Percentiles rank a stretch among this genome's conserved stretches.
These are phyloP conservation scores for Hirtodrosophila confusa DNA, from an alignment of 2,888 invertebrate species.

Conservation along the genomic window DNA sequence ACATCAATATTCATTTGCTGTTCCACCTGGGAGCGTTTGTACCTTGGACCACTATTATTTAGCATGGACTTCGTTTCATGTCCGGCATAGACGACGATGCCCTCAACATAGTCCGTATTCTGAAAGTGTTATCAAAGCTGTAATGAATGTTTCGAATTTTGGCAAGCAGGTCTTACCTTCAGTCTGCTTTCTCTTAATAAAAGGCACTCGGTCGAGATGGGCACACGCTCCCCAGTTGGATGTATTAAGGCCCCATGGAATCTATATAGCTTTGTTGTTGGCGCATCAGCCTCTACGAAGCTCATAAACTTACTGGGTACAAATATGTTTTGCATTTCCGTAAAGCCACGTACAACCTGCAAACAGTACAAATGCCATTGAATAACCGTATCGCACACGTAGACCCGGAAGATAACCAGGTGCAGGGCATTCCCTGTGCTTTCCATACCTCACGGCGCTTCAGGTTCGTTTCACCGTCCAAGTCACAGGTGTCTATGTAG, in stretches of 20 bases:
- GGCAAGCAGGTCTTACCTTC: conserved; percentile 83
- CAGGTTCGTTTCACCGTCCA: conserved; percentile 98
- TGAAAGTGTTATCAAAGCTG: not conserved
- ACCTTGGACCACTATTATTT: conserved; percentile 97
- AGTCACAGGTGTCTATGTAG: conserved; percentile 97
- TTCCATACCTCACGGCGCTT: conserved; percentile 92
- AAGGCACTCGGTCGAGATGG: conserved; percentile 94
- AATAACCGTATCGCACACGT: conserved; percentile 30
- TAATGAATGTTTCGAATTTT: too few relatives aligned
- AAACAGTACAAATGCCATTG: conserved; percentile 18
- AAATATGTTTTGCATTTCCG: conserved; percentile 88
- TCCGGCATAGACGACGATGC: conserved; percentile 98
- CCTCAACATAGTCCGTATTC: conserved; percentile 98
- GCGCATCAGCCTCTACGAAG: conserved; percentile 95
- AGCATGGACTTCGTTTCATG: conserved; percentile 99
- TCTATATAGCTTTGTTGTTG: conserved; percentile 97
- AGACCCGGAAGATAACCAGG: conserved; percentile 14
- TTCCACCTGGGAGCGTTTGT: conserved; percentile 96
- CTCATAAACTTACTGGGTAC: conserved; percentile 92
- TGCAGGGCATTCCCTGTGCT: not conserved
- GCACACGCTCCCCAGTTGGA: conserved; percentile 90
- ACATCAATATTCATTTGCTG: conserved; percentile 97
- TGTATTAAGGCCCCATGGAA: conserved; percentile 95
- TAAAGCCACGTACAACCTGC: conserved; percentile 84
- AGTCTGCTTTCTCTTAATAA: conserved; percentile 96